A percentile compares a stretch with the other conserved stretches of the same genome.
Evolutionary conservation across 2,797 vertebrate species (phyloP).

Genomic region (Eleutherodactylus coqui): DNA sequence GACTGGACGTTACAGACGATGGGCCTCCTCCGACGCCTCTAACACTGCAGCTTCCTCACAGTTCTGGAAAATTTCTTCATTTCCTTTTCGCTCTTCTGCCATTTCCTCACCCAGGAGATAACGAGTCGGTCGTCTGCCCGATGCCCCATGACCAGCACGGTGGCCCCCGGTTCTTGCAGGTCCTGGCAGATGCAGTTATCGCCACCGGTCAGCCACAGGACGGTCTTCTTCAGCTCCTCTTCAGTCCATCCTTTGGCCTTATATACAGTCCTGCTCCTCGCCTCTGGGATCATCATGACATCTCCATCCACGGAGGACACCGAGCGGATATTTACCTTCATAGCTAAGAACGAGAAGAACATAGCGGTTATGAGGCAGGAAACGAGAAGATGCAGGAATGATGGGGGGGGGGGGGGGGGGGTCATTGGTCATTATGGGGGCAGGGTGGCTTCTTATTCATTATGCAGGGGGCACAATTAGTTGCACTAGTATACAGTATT

Average conservation of each 20-base stretch:
- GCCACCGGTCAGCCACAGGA: slow-evolving; percentile 79
- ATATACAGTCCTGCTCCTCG: slow-evolving; percentile 77
- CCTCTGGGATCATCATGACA: slow-evolving; percentile 74
- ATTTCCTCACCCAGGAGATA: slow-evolving; percentile 77
- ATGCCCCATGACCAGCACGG: slow-evolving; percentile 75
- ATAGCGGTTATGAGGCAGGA: neutral
- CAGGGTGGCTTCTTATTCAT: too few species aligned
- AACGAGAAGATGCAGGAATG: too few species aligned
- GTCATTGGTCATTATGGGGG: too few species aligned
- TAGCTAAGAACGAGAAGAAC: slow-evolving; percentile 37
- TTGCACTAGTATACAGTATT: too few species aligned
- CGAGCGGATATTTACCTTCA: slow-evolving; percentile 64
- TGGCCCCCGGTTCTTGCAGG: slow-evolving; percentile 69
- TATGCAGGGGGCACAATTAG: too few species aligned
- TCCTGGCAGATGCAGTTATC: slow-evolving; percentile 77
- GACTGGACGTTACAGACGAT: too few species aligned
- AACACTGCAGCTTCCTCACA: slow-evolving; percentile 76
- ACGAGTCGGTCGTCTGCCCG: slow-evolving; percentile 75
- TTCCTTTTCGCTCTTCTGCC: slow-evolving; percentile 77
- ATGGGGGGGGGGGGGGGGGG: too few species aligned
- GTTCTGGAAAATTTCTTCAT: slow-evolving; percentile 78
- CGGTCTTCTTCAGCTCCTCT: slow-evolving; percentile 72
- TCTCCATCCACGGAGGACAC: slow-evolving; percentile 66
- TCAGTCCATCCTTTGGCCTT: slow-evolving; percentile 74
- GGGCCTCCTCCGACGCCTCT: slow-evolving; percentile 36